Base-by-base conservation (phyloP, 2,797 vertebrate species). In the Sebastiscus tertius region DNA sequence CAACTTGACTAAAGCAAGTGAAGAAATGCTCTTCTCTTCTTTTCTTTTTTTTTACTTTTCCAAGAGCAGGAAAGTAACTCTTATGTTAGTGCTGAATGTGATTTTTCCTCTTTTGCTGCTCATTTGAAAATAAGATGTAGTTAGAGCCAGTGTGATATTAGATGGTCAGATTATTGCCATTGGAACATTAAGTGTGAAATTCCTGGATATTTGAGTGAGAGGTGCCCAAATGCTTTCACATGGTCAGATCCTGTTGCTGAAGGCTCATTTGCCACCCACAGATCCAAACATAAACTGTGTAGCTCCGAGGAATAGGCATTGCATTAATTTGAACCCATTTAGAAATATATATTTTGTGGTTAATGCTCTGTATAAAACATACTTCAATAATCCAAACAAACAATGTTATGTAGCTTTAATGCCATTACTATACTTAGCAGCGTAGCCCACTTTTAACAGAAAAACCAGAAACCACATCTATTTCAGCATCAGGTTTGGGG, bases 381-480 rank as follows among this genome's bases (percentile, higher is more conserved):
- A 83, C 71, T 87, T 70, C 65, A 92, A 94, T 87, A 84, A 91
- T 92, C 91, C 87, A 95, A 93, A 92, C 89, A 95, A 95, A 95
- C 93, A 92, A 90, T 80, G 75, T 80, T 82, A 85, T 91, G 88
- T 87, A 82, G 74, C 85, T 90, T 90, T 88, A 91, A 91, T 89
- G 89, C 87, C 93, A 83, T 88, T 64, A 84, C 92, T 95, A 95
- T 93, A 93, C 87, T 92, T 93, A 94, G 93, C 59, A 88, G 79
- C 82, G 66, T 67, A 76, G 81, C 77, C 89, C 89, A 89, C 92
- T 94, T 93, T 93, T 90, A 93, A 94, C 84, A 91, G 86, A 82
- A 87, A 62, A 91, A 84, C 90, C 92, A 90, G 79, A 95, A 95
- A 85, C 93, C 94, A 92, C 94, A 94, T 95, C 93, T 96, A 95